Conservation (phyloP, 2,888 invertebrate species). For the Erebia aethiops region DNA sequence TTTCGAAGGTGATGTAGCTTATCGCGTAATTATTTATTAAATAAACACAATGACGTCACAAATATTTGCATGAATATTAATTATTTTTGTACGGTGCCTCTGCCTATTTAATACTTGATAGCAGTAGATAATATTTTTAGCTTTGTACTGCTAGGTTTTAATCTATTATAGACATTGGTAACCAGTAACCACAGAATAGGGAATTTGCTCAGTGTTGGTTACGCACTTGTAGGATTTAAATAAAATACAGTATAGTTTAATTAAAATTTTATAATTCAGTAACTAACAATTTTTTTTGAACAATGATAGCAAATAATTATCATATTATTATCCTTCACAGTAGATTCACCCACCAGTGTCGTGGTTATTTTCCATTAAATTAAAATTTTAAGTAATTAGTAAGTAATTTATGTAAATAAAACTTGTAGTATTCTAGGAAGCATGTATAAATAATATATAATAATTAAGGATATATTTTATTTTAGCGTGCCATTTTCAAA, state of each 20-base stretch:
- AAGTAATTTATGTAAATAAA: neutral
- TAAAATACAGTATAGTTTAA: neutral
- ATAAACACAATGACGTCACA: constrained; percentile 51
- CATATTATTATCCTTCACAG: neutral
- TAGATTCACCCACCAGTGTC: neutral
- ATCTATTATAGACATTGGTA: too few species aligned
- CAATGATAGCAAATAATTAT: neutral
- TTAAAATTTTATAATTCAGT: neutral
- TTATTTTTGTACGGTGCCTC: neutral
- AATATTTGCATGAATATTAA: constrained; percentile 32
- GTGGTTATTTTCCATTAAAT: neutral
- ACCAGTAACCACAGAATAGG: too few species aligned
- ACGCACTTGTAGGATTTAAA: too few species aligned
- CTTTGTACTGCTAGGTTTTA: neutral
- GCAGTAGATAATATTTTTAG: constrained; percentile 1
- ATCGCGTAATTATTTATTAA: constrained; percentile 61
- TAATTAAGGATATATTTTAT: too few species aligned
- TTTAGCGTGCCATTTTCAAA: too few species aligned
- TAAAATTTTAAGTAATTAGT: neutral
- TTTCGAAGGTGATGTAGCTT: constrained; percentile 36
- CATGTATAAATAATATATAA: too few species aligned
- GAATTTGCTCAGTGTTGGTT: too few species aligned
- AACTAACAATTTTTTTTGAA: neutral
- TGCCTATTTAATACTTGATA: neutral
- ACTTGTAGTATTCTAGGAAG: neutral